A percentile compares a stretch with the other conserved stretches of the same genome.
These are phyloP conservation scores for Dione juno DNA, from an alignment of 2,888 invertebrate species.

Conservation along the genomic window DNA sequence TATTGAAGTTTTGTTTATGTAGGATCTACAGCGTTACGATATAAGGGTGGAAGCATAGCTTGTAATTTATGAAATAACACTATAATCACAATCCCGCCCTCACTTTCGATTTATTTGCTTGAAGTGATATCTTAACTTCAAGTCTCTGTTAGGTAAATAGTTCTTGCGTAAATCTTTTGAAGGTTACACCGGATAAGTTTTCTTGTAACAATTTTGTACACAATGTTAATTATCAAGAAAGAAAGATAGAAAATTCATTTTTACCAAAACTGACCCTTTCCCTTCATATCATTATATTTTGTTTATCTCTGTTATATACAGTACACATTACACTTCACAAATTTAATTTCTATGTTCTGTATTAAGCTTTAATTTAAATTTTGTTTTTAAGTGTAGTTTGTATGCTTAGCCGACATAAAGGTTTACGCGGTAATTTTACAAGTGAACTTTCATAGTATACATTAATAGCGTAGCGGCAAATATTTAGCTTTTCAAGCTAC, in stretches of 20 bases:
- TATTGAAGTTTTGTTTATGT: constrained; percentile 37
- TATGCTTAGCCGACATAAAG: constrained; percentile 17
- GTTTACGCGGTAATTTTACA: constrained; percentile 27
- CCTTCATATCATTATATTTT: background rate
- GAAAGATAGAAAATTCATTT: background rate
- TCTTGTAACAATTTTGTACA: background rate
- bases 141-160: background rate
- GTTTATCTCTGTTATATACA: background rate
- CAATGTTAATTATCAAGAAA: too few species aligned
- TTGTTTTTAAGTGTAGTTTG: constrained; percentile 2
- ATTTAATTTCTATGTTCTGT: background rate
- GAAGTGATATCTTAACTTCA: constrained; percentile 16
- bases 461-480: background rate
- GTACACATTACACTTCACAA: background rate
- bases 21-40: constrained; percentile 27
- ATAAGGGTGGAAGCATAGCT: constrained; percentile 25
- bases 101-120: constrained; percentile 21
- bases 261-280: background rate
- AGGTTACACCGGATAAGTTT: background rate
- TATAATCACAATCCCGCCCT: constrained; percentile 29
- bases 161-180: background rate
- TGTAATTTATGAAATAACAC: constrained; percentile 34
- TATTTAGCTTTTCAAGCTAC: constrained; percentile 20
- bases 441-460: constrained; percentile 22
- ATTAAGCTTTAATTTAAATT: background rate